These are phyloP conservation scores for Drosophila nr. medialis DNA, from an alignment of 2,888 invertebrate species.

Conservation along the genomic window DNA sequence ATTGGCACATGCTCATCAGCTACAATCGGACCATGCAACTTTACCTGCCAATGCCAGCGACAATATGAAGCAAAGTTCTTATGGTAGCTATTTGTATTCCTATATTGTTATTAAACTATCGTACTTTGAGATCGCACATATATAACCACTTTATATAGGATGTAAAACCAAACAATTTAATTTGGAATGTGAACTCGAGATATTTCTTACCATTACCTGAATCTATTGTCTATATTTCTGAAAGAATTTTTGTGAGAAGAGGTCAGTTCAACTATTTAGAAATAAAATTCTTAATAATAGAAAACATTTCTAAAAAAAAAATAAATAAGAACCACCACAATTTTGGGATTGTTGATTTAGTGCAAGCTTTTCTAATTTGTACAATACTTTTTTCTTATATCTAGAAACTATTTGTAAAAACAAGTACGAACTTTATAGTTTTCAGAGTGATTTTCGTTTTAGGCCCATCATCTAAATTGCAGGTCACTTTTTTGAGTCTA, in stretches of 20 bases:
- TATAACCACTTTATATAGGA: not conserved
- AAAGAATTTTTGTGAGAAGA: not conserved
- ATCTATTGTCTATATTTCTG: not conserved
- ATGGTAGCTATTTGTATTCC: too few species aligned
- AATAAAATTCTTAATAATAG: not conserved
- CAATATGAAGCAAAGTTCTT: slow-evolving; percentile 2
- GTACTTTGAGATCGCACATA: not conserved
- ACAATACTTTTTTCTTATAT: not conserved
- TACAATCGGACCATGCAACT: slow-evolving; percentile 7
- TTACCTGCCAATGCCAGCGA: slow-evolving; percentile 36
- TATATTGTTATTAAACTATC: not conserved
- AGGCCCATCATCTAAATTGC: not conserved
- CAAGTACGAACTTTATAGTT: not conserved
- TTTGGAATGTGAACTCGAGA: not conserved
- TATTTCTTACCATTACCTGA: not conserved
- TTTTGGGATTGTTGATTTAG: not conserved
- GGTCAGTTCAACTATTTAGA: not conserved
- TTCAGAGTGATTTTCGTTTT: not conserved
- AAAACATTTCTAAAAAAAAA: not conserved
- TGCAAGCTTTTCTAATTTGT: not conserved
- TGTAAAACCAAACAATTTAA: not conserved
- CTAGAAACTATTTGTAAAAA: not conserved
- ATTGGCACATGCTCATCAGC: slow-evolving; percentile 62
- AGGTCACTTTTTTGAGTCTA: not conserved
- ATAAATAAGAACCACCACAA: not conserved